Percentiles rank a stretch among this genome's conserved stretches.
These are phyloP conservation scores for Polymixis flavicincta DNA, from an alignment of 2,888 invertebrate genomes.

Conservation along the genomic window DNA sequence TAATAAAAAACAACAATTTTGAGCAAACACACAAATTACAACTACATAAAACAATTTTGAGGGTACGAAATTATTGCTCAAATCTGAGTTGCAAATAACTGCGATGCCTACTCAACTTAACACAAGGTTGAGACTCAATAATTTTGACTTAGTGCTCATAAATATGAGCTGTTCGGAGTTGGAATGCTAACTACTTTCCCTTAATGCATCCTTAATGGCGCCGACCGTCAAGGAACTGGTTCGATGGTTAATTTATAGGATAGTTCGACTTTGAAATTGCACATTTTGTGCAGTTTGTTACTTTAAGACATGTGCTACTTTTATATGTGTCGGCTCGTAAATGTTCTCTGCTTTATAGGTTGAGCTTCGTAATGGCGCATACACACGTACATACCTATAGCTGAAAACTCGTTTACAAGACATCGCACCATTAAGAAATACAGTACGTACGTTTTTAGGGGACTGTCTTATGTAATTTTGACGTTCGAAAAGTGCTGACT, in stretches of 20 bases:
- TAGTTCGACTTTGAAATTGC: constrained; percentile 12
- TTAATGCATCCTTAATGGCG: constrained; percentile 45
- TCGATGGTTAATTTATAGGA: constrained; percentile 45
- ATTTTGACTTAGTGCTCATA: constrained; percentile 31
- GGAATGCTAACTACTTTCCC: constrained; percentile 36
- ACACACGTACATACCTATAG: constrained; percentile 8
- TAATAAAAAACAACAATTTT: constrained; percentile 39
- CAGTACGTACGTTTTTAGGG: no score
- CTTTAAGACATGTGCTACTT: background rate
- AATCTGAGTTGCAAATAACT: constrained; percentile 3
- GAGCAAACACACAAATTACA: constrained; percentile 28
- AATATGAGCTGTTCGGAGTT: constrained; percentile 33
- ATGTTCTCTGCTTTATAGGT: constrained; percentile 20
- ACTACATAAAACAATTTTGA: constrained; percentile 26
- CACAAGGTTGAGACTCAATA: constrained; percentile 21
- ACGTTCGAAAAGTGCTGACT: no score
- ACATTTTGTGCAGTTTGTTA: constrained; percentile 32
- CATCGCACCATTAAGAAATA: background rate
- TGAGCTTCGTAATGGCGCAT: constrained; percentile 8
- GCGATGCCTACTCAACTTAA: constrained; percentile 10
- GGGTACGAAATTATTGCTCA: constrained; percentile 19
- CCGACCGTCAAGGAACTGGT: constrained; percentile 23
- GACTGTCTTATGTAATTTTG: no score
- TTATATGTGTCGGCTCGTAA: background rate
- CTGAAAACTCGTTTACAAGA: background rate